These are phyloP conservation scores for Lerista edwardsae DNA, from an alignment of 2,797 vertebrate species.

Conservation along the genomic window DNA sequence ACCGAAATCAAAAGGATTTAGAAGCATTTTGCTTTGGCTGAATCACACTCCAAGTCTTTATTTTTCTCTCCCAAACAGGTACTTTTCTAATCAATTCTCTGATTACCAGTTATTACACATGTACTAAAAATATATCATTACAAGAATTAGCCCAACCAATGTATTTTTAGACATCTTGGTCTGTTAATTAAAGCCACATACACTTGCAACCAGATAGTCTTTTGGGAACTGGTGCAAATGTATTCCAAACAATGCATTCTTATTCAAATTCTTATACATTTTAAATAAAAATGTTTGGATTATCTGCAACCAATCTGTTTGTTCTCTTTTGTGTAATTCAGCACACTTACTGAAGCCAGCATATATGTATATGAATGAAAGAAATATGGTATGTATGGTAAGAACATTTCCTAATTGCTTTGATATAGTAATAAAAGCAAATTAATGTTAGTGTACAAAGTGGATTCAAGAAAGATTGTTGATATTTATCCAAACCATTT, in stretches of 20 bases:
- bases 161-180: conserved; percentile 74
- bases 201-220: conserved; percentile 75
- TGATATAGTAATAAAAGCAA: conserved; percentile 54
- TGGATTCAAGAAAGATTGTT: conserved; percentile 28
- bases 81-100: conserved; percentile 74
- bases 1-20: not conserved
- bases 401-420: conserved; percentile 65
- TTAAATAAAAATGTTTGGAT: conserved; percentile 80
- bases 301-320: conserved; percentile 80
- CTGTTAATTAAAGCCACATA: conserved; percentile 79
- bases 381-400: conserved; percentile 53
- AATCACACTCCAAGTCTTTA: conserved; percentile 44
- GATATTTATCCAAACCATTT: conserved; percentile 59
- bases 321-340: conserved; percentile 63
- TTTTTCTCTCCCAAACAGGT: conserved; percentile 65
- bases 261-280: conserved; percentile 77
- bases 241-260: conserved; percentile 82
- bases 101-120: conserved; percentile 54
- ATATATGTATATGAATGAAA: conserved; percentile 62
- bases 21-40: not conserved
- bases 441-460: conserved; percentile 57
- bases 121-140: conserved; percentile 73
- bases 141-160: conserved; percentile 68
- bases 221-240: conserved; percentile 70
- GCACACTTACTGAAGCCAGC: conserved; percentile 55